Evolutionary conservation across 2,888 invertebrate species (phyloP).

Genomic region (Stomorhina lunata): DNA sequence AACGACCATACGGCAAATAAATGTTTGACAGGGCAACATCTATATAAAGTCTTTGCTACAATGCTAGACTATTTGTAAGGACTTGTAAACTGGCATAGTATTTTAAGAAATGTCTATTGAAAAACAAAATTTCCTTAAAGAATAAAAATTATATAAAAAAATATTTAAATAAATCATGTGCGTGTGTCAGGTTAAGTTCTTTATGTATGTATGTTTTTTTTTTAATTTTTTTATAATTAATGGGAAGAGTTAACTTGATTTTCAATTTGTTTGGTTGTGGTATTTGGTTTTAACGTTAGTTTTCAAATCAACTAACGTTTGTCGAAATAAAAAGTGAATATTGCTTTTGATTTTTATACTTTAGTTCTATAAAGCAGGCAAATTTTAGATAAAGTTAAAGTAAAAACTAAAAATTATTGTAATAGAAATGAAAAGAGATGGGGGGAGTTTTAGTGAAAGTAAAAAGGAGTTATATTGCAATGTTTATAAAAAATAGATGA

Average conservation of each 20-base stretch:
- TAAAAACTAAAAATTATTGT: slow-evolving; percentile 1
- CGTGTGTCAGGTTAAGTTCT: slow-evolving; percentile 57
- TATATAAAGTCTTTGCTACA: too few species aligned
- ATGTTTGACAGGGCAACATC: too few species aligned
- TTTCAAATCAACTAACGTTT: slow-evolving; percentile 15
- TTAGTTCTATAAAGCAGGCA: not conserved
- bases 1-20: too few species aligned
- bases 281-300: slow-evolving; percentile 32
- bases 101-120: too few species aligned
- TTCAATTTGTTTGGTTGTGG: slow-evolving; percentile 16
- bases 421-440: not conserved
- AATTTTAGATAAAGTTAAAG: not conserved
- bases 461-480: not conserved
- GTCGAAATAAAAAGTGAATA: slow-evolving; percentile 4
- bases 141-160: slow-evolving; percentile 31
- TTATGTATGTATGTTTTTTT: too few species aligned
- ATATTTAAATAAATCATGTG: slow-evolving; percentile 53
- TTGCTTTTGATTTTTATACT: slow-evolving; percentile 16
- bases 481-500: slow-evolving; percentile 17
- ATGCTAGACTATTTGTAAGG: too few species aligned
- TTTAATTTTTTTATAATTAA: not conserved
- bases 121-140: slow-evolving; percentile 21
- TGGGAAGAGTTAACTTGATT: slow-evolving; percentile 42
- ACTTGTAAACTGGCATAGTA: too few species aligned
- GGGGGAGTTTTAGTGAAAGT: not conserved